A percentile compares a stretch with the other conserved stretches of the same genome.
Conservation (phyloP, 2,113 vertebrate species). For the Elaphurus davidianus region DNA sequence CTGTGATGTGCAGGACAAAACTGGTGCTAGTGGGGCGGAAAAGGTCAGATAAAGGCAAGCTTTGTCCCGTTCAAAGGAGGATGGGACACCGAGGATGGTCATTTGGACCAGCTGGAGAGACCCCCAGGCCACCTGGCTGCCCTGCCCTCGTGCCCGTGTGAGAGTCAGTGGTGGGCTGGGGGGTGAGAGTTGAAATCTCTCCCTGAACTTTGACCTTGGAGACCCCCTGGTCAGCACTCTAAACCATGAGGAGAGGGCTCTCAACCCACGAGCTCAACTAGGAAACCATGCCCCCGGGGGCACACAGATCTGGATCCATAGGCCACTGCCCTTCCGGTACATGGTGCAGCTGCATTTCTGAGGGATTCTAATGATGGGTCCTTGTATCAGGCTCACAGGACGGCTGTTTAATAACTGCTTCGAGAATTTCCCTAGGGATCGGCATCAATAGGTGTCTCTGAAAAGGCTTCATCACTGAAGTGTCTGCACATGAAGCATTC, state of each 20-base stretch:
- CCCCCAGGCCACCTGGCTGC: neutral
- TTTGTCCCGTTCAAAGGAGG: neutral
- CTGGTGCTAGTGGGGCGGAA: neutral
- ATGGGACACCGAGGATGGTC: neutral
- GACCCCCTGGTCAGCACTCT: neutral
- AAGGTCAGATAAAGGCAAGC: neutral
- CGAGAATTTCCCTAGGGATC: conserved; percentile 9
- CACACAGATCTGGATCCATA: neutral
- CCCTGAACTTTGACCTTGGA: neutral
- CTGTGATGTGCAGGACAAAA: neutral
- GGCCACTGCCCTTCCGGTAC: neutral
- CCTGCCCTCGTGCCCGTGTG: neutral
- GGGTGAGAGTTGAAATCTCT: neutral
- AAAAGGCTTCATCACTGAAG: neutral
- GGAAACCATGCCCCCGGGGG: neutral
- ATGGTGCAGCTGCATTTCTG: neutral
- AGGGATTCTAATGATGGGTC: neutral
- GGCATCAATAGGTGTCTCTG: neutral
- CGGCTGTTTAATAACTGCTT: conserved; percentile 34
- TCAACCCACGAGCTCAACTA: neutral
- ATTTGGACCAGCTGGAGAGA: neutral
- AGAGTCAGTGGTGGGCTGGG: rapidly evolving
- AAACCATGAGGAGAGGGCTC: neutral
- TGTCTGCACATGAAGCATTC: neutral
- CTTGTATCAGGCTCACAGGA: neutral